These are phyloP conservation scores for Suricata suricatta DNA, from an alignment of 2,113 vertebrate genomes.

Conservation along the genomic window DNA sequence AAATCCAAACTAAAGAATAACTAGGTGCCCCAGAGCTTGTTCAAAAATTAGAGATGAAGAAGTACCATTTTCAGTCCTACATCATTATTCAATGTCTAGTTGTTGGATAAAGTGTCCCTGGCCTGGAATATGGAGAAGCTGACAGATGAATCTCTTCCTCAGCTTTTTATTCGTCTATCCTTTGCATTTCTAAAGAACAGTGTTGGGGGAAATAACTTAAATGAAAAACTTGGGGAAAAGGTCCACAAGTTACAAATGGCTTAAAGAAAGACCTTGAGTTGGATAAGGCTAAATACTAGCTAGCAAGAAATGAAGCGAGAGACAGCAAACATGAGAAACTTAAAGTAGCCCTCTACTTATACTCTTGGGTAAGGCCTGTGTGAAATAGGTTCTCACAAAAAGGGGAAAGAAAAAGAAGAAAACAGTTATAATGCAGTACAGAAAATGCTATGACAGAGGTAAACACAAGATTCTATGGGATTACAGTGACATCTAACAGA, in stretches of 20 bases:
- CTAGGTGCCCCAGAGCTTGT: neutral
- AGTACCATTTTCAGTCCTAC: neutral
- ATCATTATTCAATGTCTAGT: conserved; percentile 8
- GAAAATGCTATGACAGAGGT: neutral
- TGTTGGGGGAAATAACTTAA: neutral
- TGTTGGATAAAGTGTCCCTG: neutral
- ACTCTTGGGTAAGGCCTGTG: neutral
- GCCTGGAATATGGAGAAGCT: neutral
- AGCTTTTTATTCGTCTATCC: neutral
- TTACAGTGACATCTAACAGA: neutral
- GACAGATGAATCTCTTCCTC: neutral
- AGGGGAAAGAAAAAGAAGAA: neutral
- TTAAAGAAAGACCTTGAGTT: conserved; percentile 6
- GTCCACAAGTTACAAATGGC: neutral
- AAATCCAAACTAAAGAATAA: conserved; percentile 12
- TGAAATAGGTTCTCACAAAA: neutral
- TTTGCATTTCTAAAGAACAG: neutral
- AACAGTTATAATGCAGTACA: neutral
- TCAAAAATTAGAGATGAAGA: neutral
- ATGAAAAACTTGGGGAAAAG: conserved; percentile 45
- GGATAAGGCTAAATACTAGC: neutral
- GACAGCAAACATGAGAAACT: neutral
- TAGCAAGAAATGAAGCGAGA: neutral
- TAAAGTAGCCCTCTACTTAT: neutral
- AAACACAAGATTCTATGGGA: neutral